Base-by-base conservation (phyloP, 1,140 invertebrate genomes). In the Dysdera silvatica region DNA sequence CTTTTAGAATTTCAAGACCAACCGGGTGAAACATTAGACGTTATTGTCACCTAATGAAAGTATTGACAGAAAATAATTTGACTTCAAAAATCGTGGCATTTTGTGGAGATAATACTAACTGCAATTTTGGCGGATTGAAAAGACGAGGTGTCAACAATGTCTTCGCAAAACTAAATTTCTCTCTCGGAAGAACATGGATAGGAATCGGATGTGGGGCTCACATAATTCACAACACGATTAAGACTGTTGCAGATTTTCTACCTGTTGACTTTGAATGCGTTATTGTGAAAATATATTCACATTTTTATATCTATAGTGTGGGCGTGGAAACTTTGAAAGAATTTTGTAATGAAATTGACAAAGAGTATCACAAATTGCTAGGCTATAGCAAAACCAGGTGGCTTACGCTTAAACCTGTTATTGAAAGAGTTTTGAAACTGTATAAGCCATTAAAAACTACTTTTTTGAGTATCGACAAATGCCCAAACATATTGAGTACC, bases 271-370 rank as follows among this genome's bases (percentile, higher is more conserved):
- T 72, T 16, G 70, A 74, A 69, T 51, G 24, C 43, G 54, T 74
- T 60, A 58, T 71, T 51, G 52, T 69, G 7, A 73, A 74, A 68
- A 70, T 74, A 37, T 73, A 71, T 67, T 55, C 33, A 41, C 68
- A n/a, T 66, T 75, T 75, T 68, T 69, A 68, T 67, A 72, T 72
- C 37, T 71, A 71, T 48, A 74, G 67, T 33, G 67, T 71, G 24
- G 59, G 67, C 47, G 71, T 73, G n/a, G 65, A 69, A 61, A 40
- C 23, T 14, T 48, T 75, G 18, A 74, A 75, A 67, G 33, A 55
- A 26, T 55, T 55, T 41, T 55, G 53, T 55, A 24, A 24, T 31
- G 53, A 55, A 40, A 55, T 24, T 55, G 37, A 37, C 40, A 41
- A 4, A 1, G 23, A 53, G 24, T 35, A 41, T 41, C 23, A 37